Conservation (phyloP, 2,797 vertebrate genomes). For the Rachycentron canadum region DNA sequence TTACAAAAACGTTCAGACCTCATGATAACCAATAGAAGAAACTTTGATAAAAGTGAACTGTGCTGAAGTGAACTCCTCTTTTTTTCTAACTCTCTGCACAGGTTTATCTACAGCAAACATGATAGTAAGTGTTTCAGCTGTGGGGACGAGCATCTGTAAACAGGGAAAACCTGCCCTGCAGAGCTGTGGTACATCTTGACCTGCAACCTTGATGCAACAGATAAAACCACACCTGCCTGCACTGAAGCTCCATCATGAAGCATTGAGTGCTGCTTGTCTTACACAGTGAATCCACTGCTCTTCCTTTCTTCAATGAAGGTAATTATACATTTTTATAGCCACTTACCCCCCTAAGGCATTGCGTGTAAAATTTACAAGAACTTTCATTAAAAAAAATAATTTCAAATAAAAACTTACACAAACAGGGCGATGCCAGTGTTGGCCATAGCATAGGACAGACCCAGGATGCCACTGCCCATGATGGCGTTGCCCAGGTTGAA, state of each 20-base stretch:
- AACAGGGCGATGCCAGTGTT: constrained; percentile 98
- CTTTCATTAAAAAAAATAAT: background rate
- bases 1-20: background rate
- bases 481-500: constrained; percentile 99
- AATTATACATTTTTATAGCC: background rate
- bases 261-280: rapidly evolving
- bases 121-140: constrained; percentile 10
- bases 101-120: constrained; percentile 42
- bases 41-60: background rate
- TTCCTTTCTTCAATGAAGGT: background rate
- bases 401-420: constrained; percentile 89
- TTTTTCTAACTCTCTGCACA: background rate
- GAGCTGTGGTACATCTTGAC: background rate
- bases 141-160: constrained; percentile 17
- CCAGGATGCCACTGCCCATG: constrained; percentile 99
- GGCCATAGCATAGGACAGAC: constrained; percentile 98
- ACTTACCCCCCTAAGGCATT: too few relatives aligned
- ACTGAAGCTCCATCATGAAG: background rate
- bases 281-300: background rate
- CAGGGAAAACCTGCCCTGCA: background rate
- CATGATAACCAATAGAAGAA: constrained; percentile 24
- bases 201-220: constrained; percentile 37
- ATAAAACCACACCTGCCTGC: constrained; percentile 49
- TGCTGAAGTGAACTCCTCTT: background rate
- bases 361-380: background rate